Base-by-base conservation (phyloP, 2,113 vertebrate species). In the Salvelinus alpinus region DNA sequence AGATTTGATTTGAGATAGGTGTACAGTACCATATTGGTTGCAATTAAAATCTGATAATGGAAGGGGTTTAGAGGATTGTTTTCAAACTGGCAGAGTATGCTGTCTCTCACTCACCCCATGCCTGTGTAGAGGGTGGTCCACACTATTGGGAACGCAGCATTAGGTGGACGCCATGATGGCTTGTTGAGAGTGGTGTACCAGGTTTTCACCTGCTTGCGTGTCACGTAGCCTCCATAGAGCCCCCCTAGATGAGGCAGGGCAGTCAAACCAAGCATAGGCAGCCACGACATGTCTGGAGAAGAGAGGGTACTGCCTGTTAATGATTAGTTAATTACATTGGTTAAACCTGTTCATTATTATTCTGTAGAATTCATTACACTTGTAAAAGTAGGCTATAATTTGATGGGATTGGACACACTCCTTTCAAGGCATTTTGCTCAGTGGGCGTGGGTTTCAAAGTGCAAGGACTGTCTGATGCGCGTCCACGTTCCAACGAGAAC, bases 161-260 rank as follows among this genome's bases (percentile, higher is more conserved):
- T 93, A 1, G 95, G 75, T 0, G 96, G 96, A 7, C 93, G 93
- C 96, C 97, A 96, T 0, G 93, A 90, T 0, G 95, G 95, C 31
- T 95, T 97, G 16, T 92, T 89, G 24, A 94, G 88, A 29, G 86
- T 91, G 27, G 90, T 79, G 25, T 94, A 96, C 95, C 96, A 97
- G 14, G 29, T 86, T 7, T 95, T 91, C 54, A 89, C 91, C 34
- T 88, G 84, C 60, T 84, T 93, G 1, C 88, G 68, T 11, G 88
- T 95, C 11, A 95, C 44, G 25, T 94, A 85, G 79, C 94, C 94
- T 4, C 95, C 92, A 0, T 90, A 87, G 24, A 97, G 66, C 9
- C 95, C 95, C 3, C 96, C 96, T 2, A 97, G 47, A 4, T 96
- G 95, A 34, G 96, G 95, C 71, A 97, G 89, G 73, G 91, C 86